Percentiles rank a stretch among this genome's conserved stretches.
These are phyloP conservation scores for Clepsis dumicolana DNA, from an alignment of 2,888 invertebrate species.

Conservation along the genomic window DNA sequence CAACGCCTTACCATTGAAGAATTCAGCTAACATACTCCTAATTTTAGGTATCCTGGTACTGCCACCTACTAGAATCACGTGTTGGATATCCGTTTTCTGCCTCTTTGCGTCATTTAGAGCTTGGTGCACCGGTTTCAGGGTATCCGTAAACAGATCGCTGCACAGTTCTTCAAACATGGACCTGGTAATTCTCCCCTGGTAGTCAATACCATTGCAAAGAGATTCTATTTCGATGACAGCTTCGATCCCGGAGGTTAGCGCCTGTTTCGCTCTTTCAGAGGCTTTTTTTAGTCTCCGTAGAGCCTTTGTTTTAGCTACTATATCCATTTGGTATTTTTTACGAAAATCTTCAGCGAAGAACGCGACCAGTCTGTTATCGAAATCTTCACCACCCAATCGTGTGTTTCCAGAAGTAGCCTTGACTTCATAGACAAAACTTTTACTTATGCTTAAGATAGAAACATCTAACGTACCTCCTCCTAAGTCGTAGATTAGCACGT, in stretches of 20 bases:
- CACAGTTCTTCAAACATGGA: constrained; percentile 70
- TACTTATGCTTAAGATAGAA: constrained; percentile 62
- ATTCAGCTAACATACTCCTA: constrained; percentile 59
- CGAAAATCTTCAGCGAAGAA: constrained; percentile 70
- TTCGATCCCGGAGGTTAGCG: constrained; percentile 61
- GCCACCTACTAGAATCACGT: constrained; percentile 69
- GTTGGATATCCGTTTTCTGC: constrained; percentile 60
- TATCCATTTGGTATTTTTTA: constrained; percentile 60
- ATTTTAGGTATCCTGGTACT: constrained; percentile 74
- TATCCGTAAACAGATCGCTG: constrained; percentile 70
- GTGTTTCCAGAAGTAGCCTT: constrained; percentile 67
- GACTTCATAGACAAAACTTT: constrained; percentile 65
- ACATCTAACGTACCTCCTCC: constrained; percentile 76
- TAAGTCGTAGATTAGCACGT: constrained; percentile 69
- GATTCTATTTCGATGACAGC: constrained; percentile 62
- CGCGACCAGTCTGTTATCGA: constrained; percentile 70
- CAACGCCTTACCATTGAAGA: constrained; percentile 60
- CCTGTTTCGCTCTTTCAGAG: constrained; percentile 66
- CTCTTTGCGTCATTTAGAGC: constrained; percentile 63
- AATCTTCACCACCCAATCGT: constrained; percentile 71
- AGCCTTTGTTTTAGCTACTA: constrained; percentile 55
- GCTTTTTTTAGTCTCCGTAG: constrained; percentile 63
- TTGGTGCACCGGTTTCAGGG: constrained; percentile 58
- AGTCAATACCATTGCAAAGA: constrained; percentile 64
- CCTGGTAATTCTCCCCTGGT: constrained; percentile 60